Percentiles rank a stretch among this genome's conserved stretches.
These are phyloP conservation scores for Melanostigma gelatinosum DNA, from an alignment of 2,113 vertebrate species.

Conservation along the genomic window DNA sequence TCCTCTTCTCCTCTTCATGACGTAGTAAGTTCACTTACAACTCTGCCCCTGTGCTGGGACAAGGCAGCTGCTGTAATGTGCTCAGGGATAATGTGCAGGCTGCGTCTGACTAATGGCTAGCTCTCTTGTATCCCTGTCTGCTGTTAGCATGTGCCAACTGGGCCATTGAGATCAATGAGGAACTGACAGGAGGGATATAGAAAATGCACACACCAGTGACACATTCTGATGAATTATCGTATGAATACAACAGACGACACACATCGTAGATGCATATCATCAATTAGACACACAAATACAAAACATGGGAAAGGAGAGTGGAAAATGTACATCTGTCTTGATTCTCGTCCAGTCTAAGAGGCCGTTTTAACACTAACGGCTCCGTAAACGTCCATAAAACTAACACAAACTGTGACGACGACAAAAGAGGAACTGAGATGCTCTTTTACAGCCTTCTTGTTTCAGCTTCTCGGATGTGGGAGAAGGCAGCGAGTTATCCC, in stretches of 20 bases:
- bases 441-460: neutral
- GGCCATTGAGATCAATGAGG: constrained; percentile 63
- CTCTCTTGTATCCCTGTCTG: constrained; percentile 64
- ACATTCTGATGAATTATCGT: neutral
- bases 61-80: constrained; percentile 80
- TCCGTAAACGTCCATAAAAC: neutral
- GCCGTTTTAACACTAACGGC: neutral
- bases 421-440: constrained; percentile 11
- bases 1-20: constrained; percentile 59
- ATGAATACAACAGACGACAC: neutral
- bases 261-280: neutral
- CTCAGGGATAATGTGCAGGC: constrained; percentile 65
- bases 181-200: constrained; percentile 38
- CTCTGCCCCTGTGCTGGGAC: constrained; percentile 69
- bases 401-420: neutral
- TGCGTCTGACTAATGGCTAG: constrained; percentile 65
- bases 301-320: neutral
- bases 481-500: constrained; percentile 12
- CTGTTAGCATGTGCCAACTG: constrained; percentile 68
- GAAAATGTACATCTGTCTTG: constrained; percentile 12
- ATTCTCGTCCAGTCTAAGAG: neutral
- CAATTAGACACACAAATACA: neutral
- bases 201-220: constrained; percentile 29
- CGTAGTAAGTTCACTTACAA: constrained; percentile 57
- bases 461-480: neutral